Evolutionary conservation across 2,888 invertebrate species (phyloP), one percentile per base, ranked within the genome.

Genomic region (Drosophila tripunctata): DNA sequence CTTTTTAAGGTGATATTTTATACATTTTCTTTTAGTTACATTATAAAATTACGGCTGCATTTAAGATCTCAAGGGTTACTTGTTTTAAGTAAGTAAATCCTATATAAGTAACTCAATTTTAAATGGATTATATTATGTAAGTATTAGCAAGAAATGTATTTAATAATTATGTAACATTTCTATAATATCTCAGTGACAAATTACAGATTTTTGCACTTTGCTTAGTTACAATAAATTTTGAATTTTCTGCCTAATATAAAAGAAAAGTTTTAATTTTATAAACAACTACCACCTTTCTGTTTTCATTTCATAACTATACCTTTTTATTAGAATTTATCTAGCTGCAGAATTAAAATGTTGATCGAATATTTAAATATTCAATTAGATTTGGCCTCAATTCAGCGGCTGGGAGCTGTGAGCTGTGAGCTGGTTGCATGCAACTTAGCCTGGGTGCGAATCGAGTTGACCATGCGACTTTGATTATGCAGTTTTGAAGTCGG

Each of bases 311-410:
- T 6, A 22, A 22, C 14, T 22, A 22, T 10, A 15, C 22, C 33
- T 10, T 47, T 22, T 21, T 22, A 15, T 44, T 47, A 33, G 38
- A 22, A 41, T 52, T 27, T 44, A 24, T 43, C 44, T 41, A 17
- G 38, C 38, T 50, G 48, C 51, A 41, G 60, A 55, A 45, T 47
- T 8, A 33, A 33, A 56, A 40, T 22, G 12, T 17, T 38, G 44
- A 38, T 70, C 67, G 66, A 66, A 69, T 63, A 69, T 61, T 45
- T 58, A 56, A 48, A 56, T 56, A 56, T 78, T 71, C 80, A 80
- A 82, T 80, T 80, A 71, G 40, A 75, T 69, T 67, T 70, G 78
- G 61, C 78, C 81, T 70, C 77, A 83, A 81, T 83, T 75, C 24
- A 8, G 47, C 57, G 55, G 44, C 50, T 40, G 27, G 0, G 27